Conservation (phyloP, 53 echinoderm and acorn worm genomes). For the Paracentrotus lividus region DNA sequence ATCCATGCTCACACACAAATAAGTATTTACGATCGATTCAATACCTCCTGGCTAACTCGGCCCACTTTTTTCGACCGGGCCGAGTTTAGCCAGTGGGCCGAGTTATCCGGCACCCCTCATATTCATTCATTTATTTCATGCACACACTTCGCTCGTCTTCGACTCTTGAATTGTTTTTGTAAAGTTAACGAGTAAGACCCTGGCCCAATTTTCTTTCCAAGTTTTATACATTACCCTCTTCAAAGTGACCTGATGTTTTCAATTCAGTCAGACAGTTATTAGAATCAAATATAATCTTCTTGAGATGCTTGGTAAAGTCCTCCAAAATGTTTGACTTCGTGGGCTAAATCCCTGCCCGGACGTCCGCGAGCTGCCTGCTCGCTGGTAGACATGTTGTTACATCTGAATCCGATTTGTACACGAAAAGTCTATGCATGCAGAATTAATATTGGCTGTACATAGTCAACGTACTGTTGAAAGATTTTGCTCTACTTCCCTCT, state of each 20-base stretch:
- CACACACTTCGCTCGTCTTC: no score
- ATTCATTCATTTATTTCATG: no score
- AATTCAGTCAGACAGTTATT: conserved; percentile 86
- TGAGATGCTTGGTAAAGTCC: conserved; percentile 87
- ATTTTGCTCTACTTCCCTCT: not conserved
- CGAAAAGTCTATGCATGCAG: not conserved
- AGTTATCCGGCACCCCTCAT: no score
- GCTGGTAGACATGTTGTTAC: conserved; percentile 61
- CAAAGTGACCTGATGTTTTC: conserved; percentile 82
- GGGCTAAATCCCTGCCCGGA: conserved; percentile 79
- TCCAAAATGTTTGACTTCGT: conserved; percentile 87
- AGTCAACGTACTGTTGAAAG: no score
- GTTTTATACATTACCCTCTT: conserved; percentile 79
- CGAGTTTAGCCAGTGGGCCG: no score
- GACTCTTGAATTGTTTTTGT: no score
- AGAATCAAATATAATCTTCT: conserved; percentile 88
- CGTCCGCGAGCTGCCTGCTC: conserved; percentile 73
- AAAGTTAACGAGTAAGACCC: no score
- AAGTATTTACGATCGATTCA: no score
- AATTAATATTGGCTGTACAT: not conserved
- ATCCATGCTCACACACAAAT: no score
- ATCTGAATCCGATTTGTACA: not conserved
- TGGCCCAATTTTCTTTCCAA: no score
- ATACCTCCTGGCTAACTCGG: no score
- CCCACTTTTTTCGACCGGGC: no score